These are phyloP conservation scores for Ceyx melanurus DNA, from an alignment of 2,113 vertebrate genomes.

Conservation along the genomic window DNA sequence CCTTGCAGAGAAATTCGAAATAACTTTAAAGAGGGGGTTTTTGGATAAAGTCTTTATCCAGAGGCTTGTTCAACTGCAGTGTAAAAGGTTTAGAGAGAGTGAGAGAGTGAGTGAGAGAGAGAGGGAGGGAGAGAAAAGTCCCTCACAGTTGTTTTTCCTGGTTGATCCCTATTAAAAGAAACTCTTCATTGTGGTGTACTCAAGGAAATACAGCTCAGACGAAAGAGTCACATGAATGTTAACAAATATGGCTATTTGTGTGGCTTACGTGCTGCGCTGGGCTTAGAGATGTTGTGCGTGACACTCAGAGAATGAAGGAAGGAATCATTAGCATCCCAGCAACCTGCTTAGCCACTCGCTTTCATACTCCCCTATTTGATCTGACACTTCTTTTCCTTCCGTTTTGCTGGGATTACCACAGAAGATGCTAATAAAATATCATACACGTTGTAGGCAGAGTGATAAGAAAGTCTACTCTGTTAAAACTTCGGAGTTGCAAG, in stretches of 20 bases:
- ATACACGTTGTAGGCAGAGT: slow-evolving; percentile 13
- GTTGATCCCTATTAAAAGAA: slow-evolving; percentile 75
- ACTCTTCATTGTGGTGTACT: slow-evolving; percentile 69
- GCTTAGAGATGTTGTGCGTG: slow-evolving; percentile 72
- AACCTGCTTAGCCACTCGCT: slow-evolving; percentile 71
- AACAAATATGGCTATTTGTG: slow-evolving; percentile 77
- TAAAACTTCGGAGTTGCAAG: slow-evolving; percentile 26
- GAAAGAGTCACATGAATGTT: slow-evolving; percentile 65
- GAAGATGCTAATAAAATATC: slow-evolving; percentile 71
- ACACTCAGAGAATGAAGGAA: slow-evolving; percentile 75
- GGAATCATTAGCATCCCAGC: slow-evolving; percentile 75
- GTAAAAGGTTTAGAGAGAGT: slow-evolving; percentile 87
- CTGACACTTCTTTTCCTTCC: slow-evolving; percentile 53
- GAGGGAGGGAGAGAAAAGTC: slow-evolving; percentile 60
- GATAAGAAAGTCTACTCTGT: slow-evolving; percentile 65
- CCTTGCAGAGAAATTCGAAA: slow-evolving; percentile 99
- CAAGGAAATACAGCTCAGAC: slow-evolving; percentile 70
- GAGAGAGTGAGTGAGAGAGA: slow-evolving; percentile 69
- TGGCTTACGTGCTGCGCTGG: slow-evolving; percentile 60
- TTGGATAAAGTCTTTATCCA: slow-evolving; percentile 92
- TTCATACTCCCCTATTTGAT: slow-evolving; percentile 72
- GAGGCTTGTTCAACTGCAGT: slow-evolving; percentile 94
- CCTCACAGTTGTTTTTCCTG: slow-evolving; percentile 68
- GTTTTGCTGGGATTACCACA: slow-evolving; percentile 52
- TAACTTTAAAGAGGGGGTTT: slow-evolving; percentile 98